Evolutionary conservation across 2,113 vertebrate species (phyloP).

Genomic region (Sphaerodactylus townsendi): DNA sequence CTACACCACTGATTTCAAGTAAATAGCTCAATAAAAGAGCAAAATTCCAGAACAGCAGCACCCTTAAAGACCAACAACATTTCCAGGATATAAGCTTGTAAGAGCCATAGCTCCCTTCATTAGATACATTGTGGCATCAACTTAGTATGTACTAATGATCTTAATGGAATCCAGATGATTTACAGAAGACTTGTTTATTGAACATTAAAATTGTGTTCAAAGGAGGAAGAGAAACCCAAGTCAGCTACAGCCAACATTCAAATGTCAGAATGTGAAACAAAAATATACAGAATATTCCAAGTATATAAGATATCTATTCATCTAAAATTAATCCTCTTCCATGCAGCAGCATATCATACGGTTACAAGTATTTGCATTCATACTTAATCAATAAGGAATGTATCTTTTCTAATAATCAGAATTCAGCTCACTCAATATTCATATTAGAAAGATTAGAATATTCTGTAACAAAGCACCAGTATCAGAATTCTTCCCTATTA

Average conservation of each 20-base stretch:
- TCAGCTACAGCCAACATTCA: background rate
- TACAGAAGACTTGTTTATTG: background rate
- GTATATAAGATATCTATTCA: background rate
- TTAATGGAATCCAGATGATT: background rate
- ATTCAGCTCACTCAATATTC: background rate
- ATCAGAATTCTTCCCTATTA: background rate
- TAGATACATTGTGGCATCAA: background rate
- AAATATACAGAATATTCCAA: background rate
- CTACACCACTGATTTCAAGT: too few relatives aligned
- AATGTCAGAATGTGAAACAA: background rate
- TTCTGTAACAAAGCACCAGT: slow-evolving; percentile 10
- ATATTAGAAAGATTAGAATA: background rate
- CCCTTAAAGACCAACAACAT: too few relatives aligned
- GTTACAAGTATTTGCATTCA: background rate
- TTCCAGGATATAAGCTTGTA: too few relatives aligned
- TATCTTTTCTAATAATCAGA: background rate
- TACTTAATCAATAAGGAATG: background rate
- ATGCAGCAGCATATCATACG: background rate
- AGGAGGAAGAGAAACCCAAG: background rate
- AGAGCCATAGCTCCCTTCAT: too few relatives aligned
- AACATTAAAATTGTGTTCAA: background rate
- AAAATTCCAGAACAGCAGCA: too few relatives aligned
- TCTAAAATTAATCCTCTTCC: background rate
- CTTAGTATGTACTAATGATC: background rate
- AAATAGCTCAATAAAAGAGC: too few relatives aligned